phyloP scores from a whole-genome alignment of 1,140 invertebrate genomes.

The Hetaerina americana region DNA sequence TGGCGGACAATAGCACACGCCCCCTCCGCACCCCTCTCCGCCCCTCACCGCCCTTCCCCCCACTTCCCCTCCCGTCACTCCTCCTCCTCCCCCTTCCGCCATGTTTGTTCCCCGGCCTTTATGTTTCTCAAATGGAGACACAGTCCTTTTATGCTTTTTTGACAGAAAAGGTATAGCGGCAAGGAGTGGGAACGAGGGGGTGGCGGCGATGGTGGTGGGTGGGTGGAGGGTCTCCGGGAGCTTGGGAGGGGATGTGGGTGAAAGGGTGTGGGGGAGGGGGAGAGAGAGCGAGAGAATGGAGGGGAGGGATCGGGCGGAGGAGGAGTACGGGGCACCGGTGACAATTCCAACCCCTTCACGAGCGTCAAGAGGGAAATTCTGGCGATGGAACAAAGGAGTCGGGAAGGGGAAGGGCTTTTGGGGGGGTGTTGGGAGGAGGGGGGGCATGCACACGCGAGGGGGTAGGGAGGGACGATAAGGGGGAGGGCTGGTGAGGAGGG shows the following conservation, averaged over 20 bases:
- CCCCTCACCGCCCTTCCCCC: conserved; percentile 5
- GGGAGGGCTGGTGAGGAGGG: too few species aligned
- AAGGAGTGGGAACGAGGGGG: conserved; percentile 7
- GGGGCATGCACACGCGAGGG: too few species aligned
- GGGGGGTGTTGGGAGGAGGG: neutral
- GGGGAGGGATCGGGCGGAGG: neutral
- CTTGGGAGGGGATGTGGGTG: too few species aligned
- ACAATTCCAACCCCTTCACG: conserved; percentile 15
- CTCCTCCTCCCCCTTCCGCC: conserved; percentile 4
- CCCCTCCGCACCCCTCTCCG: too few species aligned
- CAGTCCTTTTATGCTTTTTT: conserved; percentile 17
- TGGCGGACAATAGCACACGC: neutral
- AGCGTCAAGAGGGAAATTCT: neutral
- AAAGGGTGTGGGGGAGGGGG: too few species aligned
- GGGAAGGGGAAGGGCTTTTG: neutral
- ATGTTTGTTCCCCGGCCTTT: conserved; percentile 15
- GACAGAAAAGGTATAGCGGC: conserved; percentile 11
- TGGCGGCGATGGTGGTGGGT: neutral
- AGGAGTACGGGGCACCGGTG: conserved; percentile 8
- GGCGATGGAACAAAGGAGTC: neutral
- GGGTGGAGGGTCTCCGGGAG: too few species aligned
- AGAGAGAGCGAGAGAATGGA: too few species aligned
- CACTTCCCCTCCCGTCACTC: conserved; percentile 12
- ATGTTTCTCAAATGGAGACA: conserved; percentile 18
- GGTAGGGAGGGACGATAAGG: too few species aligned